These are phyloP conservation scores for Nephila pilipes DNA, from an alignment of 1,140 invertebrate species.

Conservation along the genomic window DNA sequence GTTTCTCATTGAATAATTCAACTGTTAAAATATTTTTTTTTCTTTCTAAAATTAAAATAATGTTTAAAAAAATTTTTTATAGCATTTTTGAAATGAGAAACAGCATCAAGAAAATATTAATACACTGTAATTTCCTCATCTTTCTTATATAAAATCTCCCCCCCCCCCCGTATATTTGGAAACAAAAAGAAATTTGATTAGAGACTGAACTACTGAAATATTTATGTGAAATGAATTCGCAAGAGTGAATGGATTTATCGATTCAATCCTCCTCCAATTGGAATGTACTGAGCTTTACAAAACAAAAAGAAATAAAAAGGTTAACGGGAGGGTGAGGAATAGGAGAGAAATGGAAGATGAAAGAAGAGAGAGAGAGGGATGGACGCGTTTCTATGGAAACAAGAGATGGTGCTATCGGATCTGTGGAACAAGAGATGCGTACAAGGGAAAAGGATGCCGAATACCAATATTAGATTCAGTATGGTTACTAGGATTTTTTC, in stretches of 20 bases:
- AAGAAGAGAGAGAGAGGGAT: neutral
- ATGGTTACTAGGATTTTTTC: slow-evolving; percentile 21
- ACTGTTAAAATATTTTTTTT: no score
- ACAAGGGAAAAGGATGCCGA: slow-evolving; percentile 22
- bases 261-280: neutral
- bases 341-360: neutral
- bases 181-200: neutral
- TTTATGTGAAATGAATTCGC: slow-evolving; percentile 16
- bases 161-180: no score
- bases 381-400: slow-evolving; percentile 61
- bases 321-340: neutral
- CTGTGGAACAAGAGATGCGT: slow-evolving; percentile 51
- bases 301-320: neutral
- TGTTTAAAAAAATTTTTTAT: no score
- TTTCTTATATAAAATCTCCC: no score
- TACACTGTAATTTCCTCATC: neutral
- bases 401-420: slow-evolving; percentile 47
- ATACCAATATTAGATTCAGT: slow-evolving; percentile 41
- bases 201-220: neutral
- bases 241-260: neutral
- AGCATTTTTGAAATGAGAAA: neutral
- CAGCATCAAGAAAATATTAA: neutral
- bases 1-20: no score
- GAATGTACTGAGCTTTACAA: neutral
- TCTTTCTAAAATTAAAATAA: no score